A percentile compares a stretch with the other conserved stretches of the same genome.
These are phyloP conservation scores for Corythornis cristatus DNA, from an alignment of 2,113 vertebrate species.

Conservation along the genomic window DNA sequence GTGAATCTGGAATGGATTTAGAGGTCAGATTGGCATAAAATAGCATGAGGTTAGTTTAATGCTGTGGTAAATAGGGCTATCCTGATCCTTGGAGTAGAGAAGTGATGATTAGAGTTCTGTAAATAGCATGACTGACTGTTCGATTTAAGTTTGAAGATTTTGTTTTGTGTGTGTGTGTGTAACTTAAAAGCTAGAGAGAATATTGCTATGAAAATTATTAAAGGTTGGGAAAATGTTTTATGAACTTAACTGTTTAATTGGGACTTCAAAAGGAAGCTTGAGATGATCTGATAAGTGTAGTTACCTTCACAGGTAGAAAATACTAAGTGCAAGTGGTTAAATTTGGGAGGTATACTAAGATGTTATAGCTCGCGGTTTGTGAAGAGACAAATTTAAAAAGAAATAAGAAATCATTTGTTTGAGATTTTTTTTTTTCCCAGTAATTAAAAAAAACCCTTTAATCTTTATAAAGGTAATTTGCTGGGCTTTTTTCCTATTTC, in stretches of 20 bases:
- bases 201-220: not conserved
- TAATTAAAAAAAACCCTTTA: not conserved
- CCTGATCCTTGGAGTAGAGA: constrained; percentile 18
- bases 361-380: not conserved
- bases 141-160: not conserved
- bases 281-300: not conserved
- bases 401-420: not conserved
- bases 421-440: not conserved
- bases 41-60: constrained; percentile 37
- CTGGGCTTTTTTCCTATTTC: not conserved
- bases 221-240: not conserved
- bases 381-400: not conserved
- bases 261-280: not conserved
- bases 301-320: not conserved
- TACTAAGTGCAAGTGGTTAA: not conserved
- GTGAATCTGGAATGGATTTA: constrained; percentile 37
- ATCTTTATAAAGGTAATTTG: not conserved
- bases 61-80: constrained; percentile 5
- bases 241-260: not conserved
- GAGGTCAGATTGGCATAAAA: constrained; percentile 40
- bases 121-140: constrained; percentile 7
- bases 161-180: not conserved
- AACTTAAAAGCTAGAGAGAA: not conserved
- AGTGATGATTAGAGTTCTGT: constrained; percentile 2
- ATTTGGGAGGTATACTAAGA: not conserved